Evolutionary conservation across 1,140 invertebrate species (phyloP), one percentile per base, ranked within the genome.

Genomic region (Drosophila chauvacae): DNA sequence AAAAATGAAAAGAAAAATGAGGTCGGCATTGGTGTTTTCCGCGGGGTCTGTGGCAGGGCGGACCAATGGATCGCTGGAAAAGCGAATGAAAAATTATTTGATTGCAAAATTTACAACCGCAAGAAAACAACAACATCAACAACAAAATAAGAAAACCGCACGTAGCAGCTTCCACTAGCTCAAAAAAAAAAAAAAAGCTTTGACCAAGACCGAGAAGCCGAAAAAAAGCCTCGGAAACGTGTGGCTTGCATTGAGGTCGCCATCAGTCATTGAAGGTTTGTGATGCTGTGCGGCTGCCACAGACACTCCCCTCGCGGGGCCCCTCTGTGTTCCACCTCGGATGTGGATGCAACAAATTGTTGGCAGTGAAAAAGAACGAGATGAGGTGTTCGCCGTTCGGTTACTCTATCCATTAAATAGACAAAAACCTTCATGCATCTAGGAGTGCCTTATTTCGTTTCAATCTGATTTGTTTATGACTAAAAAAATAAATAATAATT

Each of bases 51-150:
- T 2, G 48, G 60, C 13, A 26, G 61, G 42, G 47, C 11, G 35
- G 44, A n/a, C 45, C 55, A 16, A n/a, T 39, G 69, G 53, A 59
- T 57, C 20, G 50, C 63, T 71, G 77, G 77, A 85, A 90, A 90
- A 84, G 81, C 85, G 78, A 90, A 81, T 90, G 78, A 85, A 90
- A 90, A 90, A 90, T 88, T 81, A 81, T 85, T 90, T 79, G 56
- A 90, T 88, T 88, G 85, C 77, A 84, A 88, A 88, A 88, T 88
- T 78, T 88, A 81, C 85, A 85, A 90, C 85, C 85, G 78, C 85
- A 84, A 84, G 41, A 66, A 70, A 13, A 23, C 33, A 39, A 62
- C 37, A 65, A 33, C 26, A 59, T 47, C 30, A 18, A 62, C 42
- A 61, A 55, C 45, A 20, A 63, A 44, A 51, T 51, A 51, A 33